Evolutionary conservation across 2,797 vertebrate genomes (phyloP).

Genomic region (Clamator glandarius): DNA sequence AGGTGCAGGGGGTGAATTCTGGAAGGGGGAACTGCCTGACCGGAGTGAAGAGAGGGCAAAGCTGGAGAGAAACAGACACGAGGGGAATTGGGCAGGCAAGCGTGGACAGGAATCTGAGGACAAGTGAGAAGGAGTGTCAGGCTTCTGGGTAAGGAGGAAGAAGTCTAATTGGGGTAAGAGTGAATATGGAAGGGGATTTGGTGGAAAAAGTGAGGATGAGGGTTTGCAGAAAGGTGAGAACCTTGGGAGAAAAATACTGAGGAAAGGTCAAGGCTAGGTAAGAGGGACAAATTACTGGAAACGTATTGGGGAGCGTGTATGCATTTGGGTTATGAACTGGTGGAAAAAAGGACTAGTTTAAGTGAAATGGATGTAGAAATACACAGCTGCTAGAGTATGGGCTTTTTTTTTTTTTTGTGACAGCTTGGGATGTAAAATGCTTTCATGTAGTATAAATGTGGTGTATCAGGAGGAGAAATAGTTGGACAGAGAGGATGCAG

Average conservation of each 20-base stretch:
- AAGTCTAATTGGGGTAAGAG: neutral
- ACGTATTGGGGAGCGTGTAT: too few species aligned
- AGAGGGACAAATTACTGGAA: neutral
- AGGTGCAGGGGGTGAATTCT: neutral
- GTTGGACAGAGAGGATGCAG: neutral
- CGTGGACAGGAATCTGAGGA: neutral
- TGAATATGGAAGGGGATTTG: neutral
- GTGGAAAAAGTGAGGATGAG: neutral
- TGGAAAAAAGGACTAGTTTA: neutral
- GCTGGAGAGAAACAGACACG: neutral
- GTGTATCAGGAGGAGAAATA: neutral
- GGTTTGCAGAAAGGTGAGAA: neutral
- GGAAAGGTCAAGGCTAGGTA: neutral
- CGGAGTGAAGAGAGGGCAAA: neutral
- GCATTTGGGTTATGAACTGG: neutral
- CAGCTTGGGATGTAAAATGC: neutral
- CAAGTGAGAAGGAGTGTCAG: neutral
- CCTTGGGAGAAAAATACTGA: neutral
- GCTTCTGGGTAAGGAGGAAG: neutral
- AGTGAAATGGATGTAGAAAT: neutral
- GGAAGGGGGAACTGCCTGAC: neutral
- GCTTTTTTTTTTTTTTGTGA: neutral
- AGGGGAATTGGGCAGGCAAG: neutral
- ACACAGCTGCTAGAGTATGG: neutral
- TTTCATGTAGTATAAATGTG: neutral